Evolutionary conservation across 2,797 vertebrate species (phyloP), one percentile per base, ranked within the genome.

Genomic region (Cyprinodon diabolis): DNA sequence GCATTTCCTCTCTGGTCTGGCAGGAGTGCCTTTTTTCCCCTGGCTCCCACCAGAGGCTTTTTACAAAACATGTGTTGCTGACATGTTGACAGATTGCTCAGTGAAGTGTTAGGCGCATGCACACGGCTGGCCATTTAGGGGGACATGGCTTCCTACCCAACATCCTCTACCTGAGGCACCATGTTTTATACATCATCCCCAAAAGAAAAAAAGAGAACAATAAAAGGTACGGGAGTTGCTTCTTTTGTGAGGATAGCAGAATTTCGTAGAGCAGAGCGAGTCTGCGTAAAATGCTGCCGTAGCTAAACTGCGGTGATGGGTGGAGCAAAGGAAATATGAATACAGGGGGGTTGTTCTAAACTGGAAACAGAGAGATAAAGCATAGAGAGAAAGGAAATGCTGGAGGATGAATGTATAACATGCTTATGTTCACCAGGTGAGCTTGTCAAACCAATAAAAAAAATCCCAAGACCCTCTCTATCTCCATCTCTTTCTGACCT

Each of bases 71-170:
- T 99, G 98, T 99, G 98, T 99, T 99, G 97, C 97, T 99, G 98
- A 99, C 98, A 99, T 99, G 97, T 98, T 99, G 98, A 99, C 98
- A 99, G 98, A 99, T 99, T 99, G 98, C 97, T 99, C 97, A 99
- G 97, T 98, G 97, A 98, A 98, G 97, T 98, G 97, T 99, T 99
- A 97, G 97, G 97, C 97, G 96, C 97, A 97, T 97, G 97, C 97
- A 98, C 97, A 97, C 86, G 97, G 96, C 97, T 97, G 97, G 97
- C 97, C 97, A 99, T 99, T 99, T 98, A 98, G 96, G 96, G 97
- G 97, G 97, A 98, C 97, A 97, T 96, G 96, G 97, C 96, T 97
- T 97, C 93, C 94, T 97, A 97, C 96, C 96, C 97, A 97, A 97
- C 96, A 97, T 98, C 96, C 96, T 95, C 96, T 97, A 99, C 97